Evolutionary conservation across 2,113 vertebrate genomes (phyloP).

Genomic region (Scartelaos histophorus): DNA sequence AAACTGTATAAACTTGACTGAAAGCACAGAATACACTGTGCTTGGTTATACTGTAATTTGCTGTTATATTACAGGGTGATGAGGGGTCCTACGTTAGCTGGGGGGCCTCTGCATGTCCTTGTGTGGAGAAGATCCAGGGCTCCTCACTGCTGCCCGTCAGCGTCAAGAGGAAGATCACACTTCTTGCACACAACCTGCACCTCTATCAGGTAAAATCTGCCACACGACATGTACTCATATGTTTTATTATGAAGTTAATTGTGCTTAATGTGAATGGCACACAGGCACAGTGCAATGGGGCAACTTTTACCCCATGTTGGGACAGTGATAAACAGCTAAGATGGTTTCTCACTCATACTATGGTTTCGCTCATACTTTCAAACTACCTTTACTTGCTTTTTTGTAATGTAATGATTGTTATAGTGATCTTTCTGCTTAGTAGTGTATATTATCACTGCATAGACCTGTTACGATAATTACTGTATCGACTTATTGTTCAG

Average conservation of each 20-base stretch:
- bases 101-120: slow-evolving; percentile 88
- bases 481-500: too few relatives aligned
- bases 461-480: too few relatives aligned
- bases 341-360: too few relatives aligned
- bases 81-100: slow-evolving; percentile 76
- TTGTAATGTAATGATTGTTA: too few relatives aligned
- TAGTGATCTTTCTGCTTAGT: too few relatives aligned
- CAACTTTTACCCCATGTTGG: background rate
- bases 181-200: slow-evolving; percentile 88
- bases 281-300: too few relatives aligned
- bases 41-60: background rate
- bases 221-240: background rate
- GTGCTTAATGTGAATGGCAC: too few relatives aligned
- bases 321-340: too few relatives aligned
- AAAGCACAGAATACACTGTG: background rate
- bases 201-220: slow-evolving; percentile 85
- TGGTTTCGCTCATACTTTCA: too few relatives aligned
- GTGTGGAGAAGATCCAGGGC: slow-evolving; percentile 89
- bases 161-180: slow-evolving; percentile 83
- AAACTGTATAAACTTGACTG: background rate
- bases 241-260: too few relatives aligned
- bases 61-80: slow-evolving; percentile 69
- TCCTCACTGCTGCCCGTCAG: slow-evolving; percentile 84
- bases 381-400: too few relatives aligned
- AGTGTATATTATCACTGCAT: background rate